Percentiles rank a stretch among this genome's conserved stretches.
phyloP scores from a whole-genome alignment of 2,888 invertebrate genomes.

The Poecilobothrus nobilitatus region DNA sequence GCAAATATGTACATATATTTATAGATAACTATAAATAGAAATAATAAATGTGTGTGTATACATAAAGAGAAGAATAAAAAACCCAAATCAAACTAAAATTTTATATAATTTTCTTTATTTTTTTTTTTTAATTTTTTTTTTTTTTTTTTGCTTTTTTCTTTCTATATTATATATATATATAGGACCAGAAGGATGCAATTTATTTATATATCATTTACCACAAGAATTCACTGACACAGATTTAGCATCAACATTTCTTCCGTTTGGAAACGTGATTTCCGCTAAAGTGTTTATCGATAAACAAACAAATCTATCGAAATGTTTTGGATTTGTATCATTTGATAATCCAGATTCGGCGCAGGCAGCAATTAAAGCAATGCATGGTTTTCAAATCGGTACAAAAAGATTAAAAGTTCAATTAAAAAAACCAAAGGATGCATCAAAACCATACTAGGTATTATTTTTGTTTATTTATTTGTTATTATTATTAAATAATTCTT shows the following conservation, averaged over 20 bases:
- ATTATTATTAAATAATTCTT: too few species aligned
- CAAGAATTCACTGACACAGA: slow-evolving; percentile 98
- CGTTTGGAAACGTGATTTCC: slow-evolving; percentile 96
- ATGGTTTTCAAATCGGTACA: slow-evolving; percentile 95
- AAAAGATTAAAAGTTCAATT: slow-evolving; percentile 97
- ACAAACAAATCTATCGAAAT: slow-evolving; percentile 98
- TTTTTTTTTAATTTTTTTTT: too few species aligned
- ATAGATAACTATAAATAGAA: too few species aligned
- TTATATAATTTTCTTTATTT: too few species aligned
- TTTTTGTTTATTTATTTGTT: too few species aligned
- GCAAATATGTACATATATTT: too few species aligned
- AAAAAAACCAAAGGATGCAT: slow-evolving; percentile 88
- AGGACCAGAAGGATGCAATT: slow-evolving; percentile 97
- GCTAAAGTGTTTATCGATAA: slow-evolving; percentile 99
- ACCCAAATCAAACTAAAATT: too few species aligned
- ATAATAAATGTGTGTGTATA: too few species aligned
- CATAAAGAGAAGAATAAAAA: too few species aligned
- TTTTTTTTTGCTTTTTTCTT: too few species aligned
- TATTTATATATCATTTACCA: slow-evolving; percentile 98
- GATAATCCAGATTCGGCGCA: slow-evolving; percentile 91
- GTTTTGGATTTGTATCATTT: slow-evolving; percentile 97
- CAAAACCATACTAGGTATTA: slow-evolving; percentile 72
- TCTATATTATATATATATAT: too few species aligned
- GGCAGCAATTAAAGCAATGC: slow-evolving; percentile 94
- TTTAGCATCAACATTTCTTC: slow-evolving; percentile 91